Evolutionary conservation across 1,140 invertebrate genomes (phyloP), one percentile per base, ranked within the genome.

Genomic region (Venustaconcha ellipsiformis): DNA sequence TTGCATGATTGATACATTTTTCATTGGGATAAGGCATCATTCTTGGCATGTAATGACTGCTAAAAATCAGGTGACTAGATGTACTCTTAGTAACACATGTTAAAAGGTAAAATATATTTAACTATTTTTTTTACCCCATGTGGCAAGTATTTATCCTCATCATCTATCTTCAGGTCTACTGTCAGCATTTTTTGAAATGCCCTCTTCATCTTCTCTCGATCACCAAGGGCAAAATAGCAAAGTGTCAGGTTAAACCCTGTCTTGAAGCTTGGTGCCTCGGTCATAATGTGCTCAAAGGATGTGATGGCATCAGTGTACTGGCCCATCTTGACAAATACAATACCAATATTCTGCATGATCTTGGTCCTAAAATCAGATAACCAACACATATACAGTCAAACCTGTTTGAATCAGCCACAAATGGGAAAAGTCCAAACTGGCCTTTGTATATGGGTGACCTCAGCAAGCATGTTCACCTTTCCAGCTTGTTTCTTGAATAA

Each of bases 271-370:
- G 96, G 94, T 82, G 95, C 94, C 87, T 99, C 97, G 73, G 95
- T 94, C 96, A 99, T 98, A 70, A 99, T 98, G 91, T 97, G 98
- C 88, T 99, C 98, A 91, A 99, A 99, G 86, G 96, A 97, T 18
- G 95, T 95, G 56, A 97, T 94, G 0, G 98, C 98, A 88, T 99
- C 97, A 80, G 95, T 94, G 88, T 97, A 97, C 87, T 98, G 96
- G 14, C 96, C 96, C 94, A 99, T 96, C 88, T 96, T 95, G 0
- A 99, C 95, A 89, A 99, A 96, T 14, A 98, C 92, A 74, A 99
- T 93, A 0, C 96, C 98, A 88, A 99, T 99, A 85, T 99, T 99
- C 89, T 99, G 97, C 94, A 98, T 98, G 70, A 99, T 97, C 91
- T 98, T 98, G 79, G 97, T 94, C 85, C 96, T 97, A 80, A 67